Conservation (phyloP, 2,113 vertebrate species). For the Regulus satrapa region DNA sequence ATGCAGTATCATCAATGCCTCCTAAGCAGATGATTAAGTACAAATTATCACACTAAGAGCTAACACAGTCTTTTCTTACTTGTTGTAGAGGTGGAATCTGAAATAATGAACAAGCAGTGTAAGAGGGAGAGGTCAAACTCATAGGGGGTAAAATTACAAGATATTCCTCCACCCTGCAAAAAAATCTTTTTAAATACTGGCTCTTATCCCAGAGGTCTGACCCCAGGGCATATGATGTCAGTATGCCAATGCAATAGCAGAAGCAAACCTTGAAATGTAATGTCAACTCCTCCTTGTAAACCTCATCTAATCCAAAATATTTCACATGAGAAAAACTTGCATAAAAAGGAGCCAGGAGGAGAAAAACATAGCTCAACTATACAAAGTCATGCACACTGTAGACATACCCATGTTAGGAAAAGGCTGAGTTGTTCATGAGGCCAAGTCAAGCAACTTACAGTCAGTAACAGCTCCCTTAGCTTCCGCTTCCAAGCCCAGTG, state of each 20-base stretch:
- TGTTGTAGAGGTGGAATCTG: neutral
- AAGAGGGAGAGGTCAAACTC: neutral
- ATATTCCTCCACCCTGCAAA: neutral
- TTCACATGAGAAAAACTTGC: neutral
- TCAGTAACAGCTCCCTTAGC: neutral
- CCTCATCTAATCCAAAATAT: constrained; percentile 19
- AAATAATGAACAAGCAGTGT: neutral
- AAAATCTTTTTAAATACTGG: constrained; percentile 13
- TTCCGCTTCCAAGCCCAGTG: neutral
- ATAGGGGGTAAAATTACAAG: neutral
- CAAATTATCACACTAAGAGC: neutral
- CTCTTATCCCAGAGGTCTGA: constrained; percentile 2
- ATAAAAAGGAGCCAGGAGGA: neutral
- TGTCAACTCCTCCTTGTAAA: constrained; percentile 3
- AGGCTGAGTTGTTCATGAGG: neutral
- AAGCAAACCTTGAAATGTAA: constrained; percentile 29
- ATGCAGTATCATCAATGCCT: neutral
- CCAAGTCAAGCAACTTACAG: neutral
- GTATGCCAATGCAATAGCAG: neutral
- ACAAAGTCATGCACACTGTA: neutral
- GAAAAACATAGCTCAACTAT: neutral
- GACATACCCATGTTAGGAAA: constrained; percentile 14
- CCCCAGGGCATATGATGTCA: constrained; percentile 23
- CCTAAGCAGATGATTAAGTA: neutral
- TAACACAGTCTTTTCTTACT: neutral